Evolutionary conservation across 2,797 vertebrate species (phyloP), one percentile per base, ranked within the genome.

Genomic region (Vipera latastei): DNA sequence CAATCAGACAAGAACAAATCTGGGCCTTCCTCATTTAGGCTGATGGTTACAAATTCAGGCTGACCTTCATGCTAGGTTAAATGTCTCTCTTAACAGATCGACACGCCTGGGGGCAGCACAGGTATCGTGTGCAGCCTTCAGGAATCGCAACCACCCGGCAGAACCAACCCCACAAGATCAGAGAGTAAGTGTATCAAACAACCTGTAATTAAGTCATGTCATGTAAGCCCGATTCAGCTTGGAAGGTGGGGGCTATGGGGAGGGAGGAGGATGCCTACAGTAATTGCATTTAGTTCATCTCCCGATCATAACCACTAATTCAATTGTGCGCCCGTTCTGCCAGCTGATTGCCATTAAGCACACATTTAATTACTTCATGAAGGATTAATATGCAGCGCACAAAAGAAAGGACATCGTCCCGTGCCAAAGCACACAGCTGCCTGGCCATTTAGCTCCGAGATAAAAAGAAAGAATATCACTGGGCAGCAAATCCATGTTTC

Each of bases 271-370:
- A 98, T 98, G 97, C 97, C 98, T 97, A 96, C 98, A 98, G 97
- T 99, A 99, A 99, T 99, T 99, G 98, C 98, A 98, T 99, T 99
- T 98, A 98, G 98, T 99, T 99, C 98, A 98, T 99, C 98, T 98
- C 96, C 97, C 98, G 97, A 97, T 99, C 98, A 99, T 98, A 99
- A 99, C 98, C 97, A 98, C 98, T 99, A 99, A 99, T 99, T 99
- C 98, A 99, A 99, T 99, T 98, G 98, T 98, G 97, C 97, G 95
- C 98, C 98, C 98, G 98, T 98, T 98, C 98, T 98, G 99, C 98
- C 98, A 98, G 98, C 98, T 98, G 98, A 93, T 98, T 97, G 98
- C 98, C 98, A 99, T 99, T 99, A 99, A 98, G 98, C 98, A 97
- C 98, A 98, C 98, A 98, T 99, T 99, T 99, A 99, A 99, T 99